Evolutionary conservation across 2,797 vertebrate genomes (phyloP), one percentile per base, ranked within the genome.

Genomic region (Spondyliosoma cantharus): DNA sequence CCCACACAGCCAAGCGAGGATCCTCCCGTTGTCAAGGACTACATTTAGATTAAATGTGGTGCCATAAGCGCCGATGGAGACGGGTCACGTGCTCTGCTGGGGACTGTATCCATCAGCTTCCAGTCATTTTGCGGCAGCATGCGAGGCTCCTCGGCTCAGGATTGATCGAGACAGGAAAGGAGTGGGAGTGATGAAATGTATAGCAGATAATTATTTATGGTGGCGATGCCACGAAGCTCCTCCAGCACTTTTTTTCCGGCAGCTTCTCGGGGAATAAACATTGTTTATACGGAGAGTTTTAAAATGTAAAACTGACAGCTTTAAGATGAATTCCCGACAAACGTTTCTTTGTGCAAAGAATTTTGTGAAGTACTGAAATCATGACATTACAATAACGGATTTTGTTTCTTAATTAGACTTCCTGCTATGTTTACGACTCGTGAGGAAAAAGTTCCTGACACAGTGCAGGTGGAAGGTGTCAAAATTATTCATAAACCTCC

Each of bases 151-250:
- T 86, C 86, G 66, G 79, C 85, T 83, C 81, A 90, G 83, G 90
- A 94, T 93, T 93, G 92, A 94, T 93, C 57, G 88, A 92, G 91
- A 87, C 90, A 91, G 92, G 87, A 90, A 91, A 87, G 72, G 89
- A 92, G 92, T 91, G 89, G 90, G 91, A 90, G 90, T 92, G 93
- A 93, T 93, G 91, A 93, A 94, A 94, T 91, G 89, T 91, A 93
- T 84, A 92, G 87, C 74, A 90, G 86, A 90, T 93, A 88, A 94
- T 93, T 94, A 93, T 93, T 93, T 93, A 92, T 90, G 58, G 79
- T 68, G 86, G 81, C 19, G 78, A 68, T 32, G 82, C 69, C 65
- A 67, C 12, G 32, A 79, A 86, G 86, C 86, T 92, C 85, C 89
- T 90, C 73, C 75, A 81, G 89, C 87, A 76, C 56, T 83, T 85